phyloP scores from a whole-genome alignment of 2,888 invertebrate genomes.

The Didymodactylos carnosus region DNA sequence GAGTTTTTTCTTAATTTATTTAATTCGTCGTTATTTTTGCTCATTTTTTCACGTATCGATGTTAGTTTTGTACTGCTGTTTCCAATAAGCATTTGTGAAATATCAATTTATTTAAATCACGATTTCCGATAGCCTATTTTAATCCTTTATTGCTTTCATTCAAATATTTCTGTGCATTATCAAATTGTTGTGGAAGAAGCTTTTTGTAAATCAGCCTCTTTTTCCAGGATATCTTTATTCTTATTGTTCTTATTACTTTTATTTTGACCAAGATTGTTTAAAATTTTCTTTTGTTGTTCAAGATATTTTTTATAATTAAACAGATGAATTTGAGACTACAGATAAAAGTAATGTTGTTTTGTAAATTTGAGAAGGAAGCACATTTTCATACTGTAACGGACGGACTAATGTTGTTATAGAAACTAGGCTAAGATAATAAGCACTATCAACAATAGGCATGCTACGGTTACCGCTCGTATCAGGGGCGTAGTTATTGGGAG shows the following conservation, averaged over 20 bases:
- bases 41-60: neutral
- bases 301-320: neutral
- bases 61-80: neutral
- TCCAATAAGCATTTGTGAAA: neutral
- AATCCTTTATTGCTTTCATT: neutral
- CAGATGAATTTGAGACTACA: no score
- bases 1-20: neutral
- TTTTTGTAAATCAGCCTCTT: neutral
- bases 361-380: no score
- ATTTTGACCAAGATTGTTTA: no score
- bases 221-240: neutral
- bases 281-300: neutral
- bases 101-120: neutral
- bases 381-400: no score
- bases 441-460: no score
- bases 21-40: neutral
- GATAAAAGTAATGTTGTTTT: no score
- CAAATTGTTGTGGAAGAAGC: neutral
- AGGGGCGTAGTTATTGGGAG: no score
- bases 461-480: no score
- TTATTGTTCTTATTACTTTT: neutral
- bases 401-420: no score
- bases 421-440: no score
- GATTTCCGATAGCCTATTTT: neutral
- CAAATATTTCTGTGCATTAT: neutral